Evolutionary conservation across 2,797 vertebrate species (phyloP), one percentile per base, ranked within the genome.

Genomic region (Aldrovandia affinis): DNA sequence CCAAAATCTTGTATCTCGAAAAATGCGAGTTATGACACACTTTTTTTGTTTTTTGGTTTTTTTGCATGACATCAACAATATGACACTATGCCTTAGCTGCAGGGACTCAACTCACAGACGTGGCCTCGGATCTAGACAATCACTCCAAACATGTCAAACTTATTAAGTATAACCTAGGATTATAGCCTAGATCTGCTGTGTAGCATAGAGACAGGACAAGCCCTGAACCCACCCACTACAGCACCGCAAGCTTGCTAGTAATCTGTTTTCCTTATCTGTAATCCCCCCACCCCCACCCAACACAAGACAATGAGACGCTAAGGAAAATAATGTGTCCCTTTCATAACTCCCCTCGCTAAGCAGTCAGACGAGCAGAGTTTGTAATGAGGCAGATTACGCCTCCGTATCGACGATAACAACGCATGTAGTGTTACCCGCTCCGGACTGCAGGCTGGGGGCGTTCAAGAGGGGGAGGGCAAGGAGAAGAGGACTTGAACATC

Each of bases 311-410:
- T 86, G 86, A 83, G 55, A 65, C 65, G 30, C 85, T 83, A 75
- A 65, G 42, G 63, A 70, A 87, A 89, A 92, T 89, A 91, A 92
- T 91, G 88, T 65, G 6, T 78, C 80, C 50, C 89, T 90, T 93
- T 92, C 85, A 88, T 82, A 61, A 81, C 78, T 78, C 44, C 83
- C 59, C 42, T 85, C 89, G 59, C 86, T 79, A 89, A 86, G 84
- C 44, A 86, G 73, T 86, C 85, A 86, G 63, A 89, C 83, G 83
- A 68, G 47, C 73, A 87, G 39, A 80, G 22, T 36, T 82, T 4
- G 92, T 89, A 91, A 90, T 89, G 89, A 79, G 84, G 82, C 63
- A 65, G 85, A 85, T 91, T 91, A 87, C 91, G 82, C 81, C 78
- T 70, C 52, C 30, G 80, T 42, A 68, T 52, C 10, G 77, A 81